Percentiles rank a stretch among this genome's conserved stretches.
Conservation (phyloP, 2,888 invertebrate genomes). For the Macaria liturata region DNA sequence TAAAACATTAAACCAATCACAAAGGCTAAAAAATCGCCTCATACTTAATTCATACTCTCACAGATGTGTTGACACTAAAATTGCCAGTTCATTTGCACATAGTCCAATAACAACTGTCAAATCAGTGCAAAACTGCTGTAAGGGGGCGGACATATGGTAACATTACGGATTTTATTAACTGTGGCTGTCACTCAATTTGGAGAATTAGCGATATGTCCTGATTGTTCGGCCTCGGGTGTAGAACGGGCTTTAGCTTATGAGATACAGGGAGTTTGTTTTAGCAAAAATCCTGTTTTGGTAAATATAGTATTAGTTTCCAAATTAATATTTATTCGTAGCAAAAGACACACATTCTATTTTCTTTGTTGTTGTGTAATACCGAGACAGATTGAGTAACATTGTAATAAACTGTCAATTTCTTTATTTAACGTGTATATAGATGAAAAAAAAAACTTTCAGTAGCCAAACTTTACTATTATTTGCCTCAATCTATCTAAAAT, state of each 20-base stretch:
- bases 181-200: conserved; percentile 75
- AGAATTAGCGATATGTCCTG: conserved; percentile 63
- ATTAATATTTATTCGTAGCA: too few species aligned
- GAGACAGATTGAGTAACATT: too few species aligned
- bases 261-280: conserved; percentile 47
- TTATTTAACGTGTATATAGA: too few species aligned
- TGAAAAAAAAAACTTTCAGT: too few species aligned
- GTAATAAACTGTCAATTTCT: too few species aligned
- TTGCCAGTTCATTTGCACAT: conserved; percentile 3
- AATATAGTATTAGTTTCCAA: too few species aligned
- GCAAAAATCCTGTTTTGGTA: not conserved
- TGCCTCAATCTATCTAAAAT: too few species aligned
- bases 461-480: too few species aligned
- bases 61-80: conserved; percentile 5
- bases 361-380: too few species aligned
- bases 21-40: too few species aligned
- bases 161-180: conserved; percentile 78
- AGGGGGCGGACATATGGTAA: conserved; percentile 75
- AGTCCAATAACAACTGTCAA: conserved; percentile 21
- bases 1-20: too few species aligned
- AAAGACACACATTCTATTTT: too few species aligned
- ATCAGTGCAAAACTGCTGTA: conserved; percentile 23
- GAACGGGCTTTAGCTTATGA: conserved; percentile 46
- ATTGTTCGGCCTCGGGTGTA: conserved; percentile 37
- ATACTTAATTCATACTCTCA: not conserved